These are phyloP conservation scores for Helleia helle DNA, from an alignment of 2,888 invertebrate species.

Conservation along the genomic window DNA sequence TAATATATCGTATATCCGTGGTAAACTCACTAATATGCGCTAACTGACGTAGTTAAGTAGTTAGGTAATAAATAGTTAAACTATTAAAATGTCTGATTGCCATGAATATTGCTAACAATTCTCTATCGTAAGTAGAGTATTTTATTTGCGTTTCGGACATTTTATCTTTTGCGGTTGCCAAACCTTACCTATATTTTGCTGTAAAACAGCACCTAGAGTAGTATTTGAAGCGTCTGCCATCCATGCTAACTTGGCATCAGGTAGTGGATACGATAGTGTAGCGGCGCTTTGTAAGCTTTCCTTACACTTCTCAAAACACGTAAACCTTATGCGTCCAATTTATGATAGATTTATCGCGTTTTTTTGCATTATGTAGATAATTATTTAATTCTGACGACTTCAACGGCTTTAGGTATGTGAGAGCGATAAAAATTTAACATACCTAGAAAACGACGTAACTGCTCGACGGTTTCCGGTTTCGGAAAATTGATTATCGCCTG, in stretches of 20 bases:
- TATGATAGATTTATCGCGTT: conserved; percentile 17
- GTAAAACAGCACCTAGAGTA: neutral
- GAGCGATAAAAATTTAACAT: conserved; percentile 22
- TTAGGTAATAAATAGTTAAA: too few species aligned
- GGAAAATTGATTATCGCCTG: neutral
- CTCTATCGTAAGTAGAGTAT: neutral
- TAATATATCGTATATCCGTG: neutral
- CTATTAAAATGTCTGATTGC: neutral
- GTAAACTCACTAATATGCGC: neutral
- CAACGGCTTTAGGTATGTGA: conserved; percentile 13
- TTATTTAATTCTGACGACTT: conserved; percentile 7
- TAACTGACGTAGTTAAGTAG: too few species aligned
- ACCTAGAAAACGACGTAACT: conserved; percentile 21
- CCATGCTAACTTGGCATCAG: conserved; percentile 7
- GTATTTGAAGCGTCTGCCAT: conserved; percentile 2
- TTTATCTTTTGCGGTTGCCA: conserved; percentile 16
- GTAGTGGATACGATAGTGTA: conserved; percentile 5
- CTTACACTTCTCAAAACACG: conserved; percentile 23
- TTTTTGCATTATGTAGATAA: conserved; percentile 9
- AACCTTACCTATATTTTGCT: neutral
- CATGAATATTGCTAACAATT: neutral
- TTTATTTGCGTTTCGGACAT: conserved; percentile 21
- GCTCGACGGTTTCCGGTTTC: neutral
- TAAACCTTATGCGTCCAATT: conserved; percentile 18
- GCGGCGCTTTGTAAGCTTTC: conserved; percentile 2